These are phyloP conservation scores for Achatina immaculata DNA, from an alignment of 1,140 invertebrate genomes.

Conservation along the genomic window DNA sequence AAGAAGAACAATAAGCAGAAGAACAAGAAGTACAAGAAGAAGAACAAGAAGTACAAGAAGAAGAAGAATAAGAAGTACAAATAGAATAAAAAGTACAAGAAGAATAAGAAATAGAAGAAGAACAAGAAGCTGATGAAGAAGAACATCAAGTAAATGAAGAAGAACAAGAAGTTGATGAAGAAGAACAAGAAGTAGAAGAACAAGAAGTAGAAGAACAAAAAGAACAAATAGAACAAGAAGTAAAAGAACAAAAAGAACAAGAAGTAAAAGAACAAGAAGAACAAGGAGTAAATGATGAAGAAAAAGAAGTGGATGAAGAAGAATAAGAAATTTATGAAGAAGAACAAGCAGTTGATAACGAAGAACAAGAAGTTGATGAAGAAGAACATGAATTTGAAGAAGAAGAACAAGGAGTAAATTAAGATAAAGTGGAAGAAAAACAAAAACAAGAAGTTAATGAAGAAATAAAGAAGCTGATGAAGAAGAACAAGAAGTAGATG, in stretches of 20 bases:
- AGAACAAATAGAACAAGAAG: no score
- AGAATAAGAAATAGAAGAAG: background rate
- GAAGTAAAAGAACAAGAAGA: background rate
- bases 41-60: no score
- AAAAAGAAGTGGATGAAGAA: background rate
- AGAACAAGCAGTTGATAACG: background rate
- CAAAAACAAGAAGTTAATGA: background rate
- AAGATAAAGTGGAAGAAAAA: background rate
- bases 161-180: background rate
- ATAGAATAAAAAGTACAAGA: no score
- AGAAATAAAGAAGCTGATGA: background rate
- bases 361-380: no score
- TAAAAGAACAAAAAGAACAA: background rate
- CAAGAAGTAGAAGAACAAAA: no score
- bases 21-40: no score
- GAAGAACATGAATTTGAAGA: no score
- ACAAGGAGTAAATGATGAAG: background rate
- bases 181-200: background rate
- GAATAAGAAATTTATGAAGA: background rate
- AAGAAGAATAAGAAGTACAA: no score
- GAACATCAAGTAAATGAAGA: background rate
- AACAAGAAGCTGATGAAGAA: background rate
- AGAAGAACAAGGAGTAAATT: no score
- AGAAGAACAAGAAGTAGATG: background rate
- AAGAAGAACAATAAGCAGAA: no score